Percentiles rank a stretch among this genome's conserved stretches.
phyloP scores from a whole-genome alignment of 2,888 invertebrate genomes.

The Aphodius sticticus region DNA sequence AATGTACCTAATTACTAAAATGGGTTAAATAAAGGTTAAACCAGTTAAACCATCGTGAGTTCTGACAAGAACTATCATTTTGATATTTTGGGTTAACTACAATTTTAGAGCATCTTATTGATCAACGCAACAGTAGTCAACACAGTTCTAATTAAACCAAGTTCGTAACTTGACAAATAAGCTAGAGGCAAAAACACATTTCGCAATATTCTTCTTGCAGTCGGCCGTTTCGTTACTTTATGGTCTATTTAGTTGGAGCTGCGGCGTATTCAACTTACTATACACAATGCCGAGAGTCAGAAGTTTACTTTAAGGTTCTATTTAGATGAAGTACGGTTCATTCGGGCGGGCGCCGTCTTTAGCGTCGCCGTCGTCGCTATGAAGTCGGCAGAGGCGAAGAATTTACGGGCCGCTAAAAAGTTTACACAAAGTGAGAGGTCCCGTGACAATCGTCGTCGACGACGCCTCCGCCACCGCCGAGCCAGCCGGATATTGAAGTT shows the following conservation, averaged over 20 bases:
- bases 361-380: background rate
- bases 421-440: background rate
- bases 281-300: background rate
- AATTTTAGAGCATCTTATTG: no score
- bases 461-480: background rate
- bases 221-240: background rate
- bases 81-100: no score
- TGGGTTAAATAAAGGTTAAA: no score
- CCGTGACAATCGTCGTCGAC: background rate
- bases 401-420: constrained; percentile 4
- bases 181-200: background rate
- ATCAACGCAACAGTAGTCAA: no score
- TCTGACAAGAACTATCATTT: no score
- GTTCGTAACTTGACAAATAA: background rate
- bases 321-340: constrained; percentile 4
- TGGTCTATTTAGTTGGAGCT: background rate
- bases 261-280: background rate
- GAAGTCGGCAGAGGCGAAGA: background rate
- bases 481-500: constrained; percentile 14
- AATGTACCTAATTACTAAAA: no score
- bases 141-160: background rate
- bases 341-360: background rate
- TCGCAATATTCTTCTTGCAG: background rate
- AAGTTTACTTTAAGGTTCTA: background rate
- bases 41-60: no score